Evolutionary conservation across 2,113 vertebrate genomes (phyloP), one percentile per base, ranked within the genome.

Genomic region (Caranx ignobilis): DNA sequence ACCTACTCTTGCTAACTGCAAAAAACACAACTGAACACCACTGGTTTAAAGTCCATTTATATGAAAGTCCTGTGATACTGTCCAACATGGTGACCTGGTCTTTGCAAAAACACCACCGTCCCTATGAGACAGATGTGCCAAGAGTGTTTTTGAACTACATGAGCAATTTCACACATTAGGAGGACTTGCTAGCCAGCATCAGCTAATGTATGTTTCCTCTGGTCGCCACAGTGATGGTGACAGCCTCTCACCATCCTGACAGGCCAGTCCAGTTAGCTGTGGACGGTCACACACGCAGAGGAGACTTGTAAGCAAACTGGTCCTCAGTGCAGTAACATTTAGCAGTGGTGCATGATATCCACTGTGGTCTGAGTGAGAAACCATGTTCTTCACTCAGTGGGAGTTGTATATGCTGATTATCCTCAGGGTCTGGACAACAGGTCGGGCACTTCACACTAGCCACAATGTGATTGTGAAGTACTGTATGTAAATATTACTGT

Each of bases 101-200:
- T 41, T 13, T 47, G 26, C 31, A 52, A 66, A 60, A 69, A 45
- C 67, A 11, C 75, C 1, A 55, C 18, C 16, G 41, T 62, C 75
- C 59, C 0, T 0, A 78, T 64, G 60, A 61, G 67, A 78, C 70
- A 79, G 75, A 68, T 48, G 82, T 78, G 75, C 34, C 50, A 43
- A 34, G 26, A 52, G 79, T 67, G 79, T 79, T 91, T 90, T 93
- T 91, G 85, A 89, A 75, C 81, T 81, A 81, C 82, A 87, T 67
- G 90, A 91, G 90, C 87, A 89, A 92, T 93, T 93, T 93, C 93
- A 93, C 94, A 92, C 91, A 91, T 85, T 85, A 88, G 86, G 63
- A 89, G 78, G 81, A 93, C 86, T 84, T 68, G 86, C 89, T 92
- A 52, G 85, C 67, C 87, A 47, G 83, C 89, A 89, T 74, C 69